Evolutionary conservation across 2,113 vertebrate genomes (phyloP).

Genomic region (Rafetus swinhoei): DNA sequence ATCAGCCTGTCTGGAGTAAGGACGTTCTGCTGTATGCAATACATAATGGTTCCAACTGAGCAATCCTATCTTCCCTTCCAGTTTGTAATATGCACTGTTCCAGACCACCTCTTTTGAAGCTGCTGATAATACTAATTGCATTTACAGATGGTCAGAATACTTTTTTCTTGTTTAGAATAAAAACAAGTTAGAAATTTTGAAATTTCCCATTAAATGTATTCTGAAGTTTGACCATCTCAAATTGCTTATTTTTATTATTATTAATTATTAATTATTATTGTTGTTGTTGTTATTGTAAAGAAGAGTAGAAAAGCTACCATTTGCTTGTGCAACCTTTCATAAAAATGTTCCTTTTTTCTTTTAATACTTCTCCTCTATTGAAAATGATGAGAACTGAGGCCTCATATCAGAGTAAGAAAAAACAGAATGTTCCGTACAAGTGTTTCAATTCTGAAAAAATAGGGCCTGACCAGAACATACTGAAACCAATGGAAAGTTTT

Average conservation of each 20-base stretch:
- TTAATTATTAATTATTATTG: too few relatives aligned
- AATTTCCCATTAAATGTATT: not conserved
- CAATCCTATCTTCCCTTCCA: not conserved
- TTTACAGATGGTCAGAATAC: not conserved
- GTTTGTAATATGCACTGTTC: not conserved
- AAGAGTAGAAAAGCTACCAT: not conserved
- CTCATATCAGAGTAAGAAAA: not conserved
- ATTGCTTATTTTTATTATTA: fast-evolving
- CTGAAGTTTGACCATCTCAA: not conserved
- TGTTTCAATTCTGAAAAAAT: not conserved
- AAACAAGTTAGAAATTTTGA: not conserved
- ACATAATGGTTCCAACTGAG: not conserved
- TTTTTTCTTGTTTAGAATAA: not conserved
- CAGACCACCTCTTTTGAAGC: not conserved
- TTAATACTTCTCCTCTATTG: not conserved
- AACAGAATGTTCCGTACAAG: fast-evolving
- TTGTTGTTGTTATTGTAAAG: not conserved
- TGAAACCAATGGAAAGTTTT: not conserved
- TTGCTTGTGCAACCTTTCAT: not conserved
- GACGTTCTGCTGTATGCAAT: not conserved
- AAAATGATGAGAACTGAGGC: not conserved
- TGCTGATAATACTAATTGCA: not conserved
- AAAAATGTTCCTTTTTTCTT: not conserved
- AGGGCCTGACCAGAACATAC: not conserved
- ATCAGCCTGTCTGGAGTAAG: too few relatives aligned